Conservation (phyloP, 2,888 invertebrate genomes). For the Drosophila koepferae region DNA sequence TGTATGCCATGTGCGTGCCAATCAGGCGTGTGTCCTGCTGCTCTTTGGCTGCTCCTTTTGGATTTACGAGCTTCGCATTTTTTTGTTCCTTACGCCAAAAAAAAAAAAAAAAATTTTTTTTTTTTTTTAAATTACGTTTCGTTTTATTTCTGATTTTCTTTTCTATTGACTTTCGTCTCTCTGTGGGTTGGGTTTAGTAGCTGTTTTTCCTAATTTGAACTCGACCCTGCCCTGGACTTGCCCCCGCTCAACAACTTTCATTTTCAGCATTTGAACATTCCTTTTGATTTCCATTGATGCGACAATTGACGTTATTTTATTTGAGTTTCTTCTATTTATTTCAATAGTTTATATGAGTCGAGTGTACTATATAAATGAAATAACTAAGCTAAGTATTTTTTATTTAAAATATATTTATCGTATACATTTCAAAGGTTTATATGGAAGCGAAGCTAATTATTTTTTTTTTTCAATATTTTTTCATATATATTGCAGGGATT, state of each 20-base stretch:
- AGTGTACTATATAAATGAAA: background rate
- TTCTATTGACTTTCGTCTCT: constrained; percentile 42
- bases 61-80: constrained; percentile 69
- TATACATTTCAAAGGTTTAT: too few species aligned
- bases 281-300: constrained; percentile 49
- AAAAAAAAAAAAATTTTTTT: constrained; percentile 28
- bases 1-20: constrained; percentile 68
- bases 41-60: constrained; percentile 44
- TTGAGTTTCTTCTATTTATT: background rate
- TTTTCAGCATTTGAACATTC: constrained; percentile 51
- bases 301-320: constrained; percentile 9
- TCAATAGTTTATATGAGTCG: background rate
- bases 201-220: constrained; percentile 19
- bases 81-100: constrained; percentile 55
- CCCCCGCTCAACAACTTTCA: constrained; percentile 48
- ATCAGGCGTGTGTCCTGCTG: constrained; percentile 72
- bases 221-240: constrained; percentile 24
- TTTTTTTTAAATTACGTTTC: constrained; percentile 72
- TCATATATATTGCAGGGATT: too few species aligned
- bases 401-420: too few species aligned
- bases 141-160: constrained; percentile 50
- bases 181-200: background rate
- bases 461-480: too few species aligned
- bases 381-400: background rate
- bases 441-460: too few species aligned